Conservation (phyloP, 2,888 invertebrate genomes). For the Rotaria sp. region DNA sequence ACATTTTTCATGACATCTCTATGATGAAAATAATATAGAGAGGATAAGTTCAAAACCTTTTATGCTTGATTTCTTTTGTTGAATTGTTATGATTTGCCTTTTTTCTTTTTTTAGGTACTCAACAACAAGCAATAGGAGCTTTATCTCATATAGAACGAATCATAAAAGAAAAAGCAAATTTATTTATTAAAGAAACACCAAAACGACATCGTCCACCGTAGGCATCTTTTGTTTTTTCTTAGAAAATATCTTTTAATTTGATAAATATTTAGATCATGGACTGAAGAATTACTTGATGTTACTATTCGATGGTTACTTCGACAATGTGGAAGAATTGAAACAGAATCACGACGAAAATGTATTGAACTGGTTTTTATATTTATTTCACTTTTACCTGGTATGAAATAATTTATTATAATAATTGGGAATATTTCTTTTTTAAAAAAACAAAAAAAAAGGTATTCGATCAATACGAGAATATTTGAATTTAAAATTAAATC, state of each 20-base stretch:
- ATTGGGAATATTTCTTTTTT: too few species aligned
- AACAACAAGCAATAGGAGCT: conserved; percentile 59
- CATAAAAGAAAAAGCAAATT: conserved; percentile 55
- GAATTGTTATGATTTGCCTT: too few species aligned
- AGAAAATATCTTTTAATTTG: too few species aligned
- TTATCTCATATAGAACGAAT: conserved; percentile 63
- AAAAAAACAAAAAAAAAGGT: background rate
- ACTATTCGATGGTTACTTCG: conserved; percentile 49
- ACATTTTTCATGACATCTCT: too few species aligned
- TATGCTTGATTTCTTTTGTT: too few species aligned
- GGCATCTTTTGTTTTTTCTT: conserved; percentile 41
- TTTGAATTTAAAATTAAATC: conserved; percentile 42
- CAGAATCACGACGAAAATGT: conserved; percentile 55
- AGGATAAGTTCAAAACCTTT: too few species aligned
- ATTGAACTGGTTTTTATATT: conserved; percentile 45
- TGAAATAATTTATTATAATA: background rate
- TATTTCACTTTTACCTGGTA: background rate
- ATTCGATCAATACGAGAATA: conserved; percentile 27
- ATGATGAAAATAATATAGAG: too few species aligned
- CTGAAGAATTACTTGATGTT: conserved; percentile 33
- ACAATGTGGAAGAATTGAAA: conserved; percentile 55
- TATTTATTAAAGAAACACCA: conserved; percentile 46
- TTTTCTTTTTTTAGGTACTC: conserved; percentile 51
- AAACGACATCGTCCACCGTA: conserved; percentile 46
- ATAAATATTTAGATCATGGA: conserved; percentile 21